Percentiles rank a stretch among this genome's conserved stretches.
phyloP scores from a whole-genome alignment of 1,140 invertebrate species.

The Orchesella cincta region DNA sequence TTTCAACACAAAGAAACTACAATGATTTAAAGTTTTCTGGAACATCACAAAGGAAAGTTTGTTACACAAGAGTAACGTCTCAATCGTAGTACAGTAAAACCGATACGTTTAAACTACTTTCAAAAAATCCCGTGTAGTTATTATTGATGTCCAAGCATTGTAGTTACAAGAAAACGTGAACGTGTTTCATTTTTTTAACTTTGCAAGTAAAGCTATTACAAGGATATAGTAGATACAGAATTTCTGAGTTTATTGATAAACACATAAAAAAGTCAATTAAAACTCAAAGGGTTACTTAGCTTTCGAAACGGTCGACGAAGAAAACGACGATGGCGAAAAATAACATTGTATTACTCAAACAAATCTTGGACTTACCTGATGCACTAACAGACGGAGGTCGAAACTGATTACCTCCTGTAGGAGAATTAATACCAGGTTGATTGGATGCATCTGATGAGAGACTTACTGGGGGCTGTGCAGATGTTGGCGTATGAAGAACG shows the following conservation, averaged over 20 bases:
- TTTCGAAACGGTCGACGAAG: constrained; percentile 19
- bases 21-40: too few relatives aligned
- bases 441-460: not conserved
- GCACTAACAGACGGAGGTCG: constrained; percentile 38
- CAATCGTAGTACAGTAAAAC: too few relatives aligned
- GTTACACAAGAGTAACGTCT: too few relatives aligned
- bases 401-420: constrained; percentile 48
- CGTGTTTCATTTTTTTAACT: too few relatives aligned
- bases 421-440: constrained; percentile 31
- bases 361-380: constrained; percentile 40
- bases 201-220: not conserved
- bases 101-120: too few relatives aligned
- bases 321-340: not conserved
- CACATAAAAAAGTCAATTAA: not conserved
- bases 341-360: not conserved
- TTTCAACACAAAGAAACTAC: too few relatives aligned
- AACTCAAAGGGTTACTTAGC: constrained; percentile 25
- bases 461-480: not conserved
- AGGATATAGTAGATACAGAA: not conserved
- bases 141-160: too few relatives aligned
- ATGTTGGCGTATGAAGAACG: constrained; percentile 31
- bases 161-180: too few relatives aligned
- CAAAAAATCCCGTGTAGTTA: too few relatives aligned
- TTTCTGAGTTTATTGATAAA: not conserved
- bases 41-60: too few relatives aligned